Evolutionary conservation across 2,113 vertebrate genomes (phyloP).

Genomic region (Gasterosteus nipponicus): DNA sequence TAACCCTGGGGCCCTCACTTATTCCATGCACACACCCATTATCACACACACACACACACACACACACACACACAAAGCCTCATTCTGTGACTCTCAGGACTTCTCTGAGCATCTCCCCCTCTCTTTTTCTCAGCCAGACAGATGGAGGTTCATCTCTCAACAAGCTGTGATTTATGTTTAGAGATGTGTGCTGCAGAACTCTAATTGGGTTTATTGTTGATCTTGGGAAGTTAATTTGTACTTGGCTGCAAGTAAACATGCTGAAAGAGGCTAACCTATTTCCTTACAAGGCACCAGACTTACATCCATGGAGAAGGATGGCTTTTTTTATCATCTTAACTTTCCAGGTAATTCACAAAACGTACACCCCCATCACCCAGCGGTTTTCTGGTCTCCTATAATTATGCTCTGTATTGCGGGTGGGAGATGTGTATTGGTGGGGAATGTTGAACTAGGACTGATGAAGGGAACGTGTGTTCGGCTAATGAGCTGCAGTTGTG

Average conservation of each 20-base stretch:
- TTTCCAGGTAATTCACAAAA: slow-evolving; percentile 71
- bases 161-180: slow-evolving; percentile 77
- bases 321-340: slow-evolving; percentile 52
- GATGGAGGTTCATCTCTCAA: slow-evolving; percentile 77
- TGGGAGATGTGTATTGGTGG: slow-evolving; percentile 56
- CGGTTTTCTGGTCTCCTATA: slow-evolving; percentile 62
- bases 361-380: slow-evolving; percentile 44
- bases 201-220: slow-evolving; percentile 79
- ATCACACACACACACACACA: not conserved
- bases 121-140: slow-evolving; percentile 70
- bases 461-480: slow-evolving; percentile 53
- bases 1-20: slow-evolving; percentile 42
- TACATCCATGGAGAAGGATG: slow-evolving; percentile 28
- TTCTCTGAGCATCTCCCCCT: slow-evolving; percentile 61
- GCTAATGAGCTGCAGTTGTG: slow-evolving; percentile 70
- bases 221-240: slow-evolving; percentile 79
- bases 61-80: slow-evolving; percentile 4
- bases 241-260: slow-evolving; percentile 69
- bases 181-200: slow-evolving; percentile 70
- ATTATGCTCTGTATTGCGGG: slow-evolving; percentile 48
- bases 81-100: slow-evolving; percentile 39
- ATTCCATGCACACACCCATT: not conserved
- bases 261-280: slow-evolving; percentile 65
- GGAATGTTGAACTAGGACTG: slow-evolving; percentile 31
- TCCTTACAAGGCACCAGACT: slow-evolving; percentile 34